A percentile compares a stretch with the other conserved stretches of the same genome.
These are phyloP conservation scores for Nyctalus aviator DNA, from an alignment of 2,797 vertebrate species.

Conservation along the genomic window DNA sequence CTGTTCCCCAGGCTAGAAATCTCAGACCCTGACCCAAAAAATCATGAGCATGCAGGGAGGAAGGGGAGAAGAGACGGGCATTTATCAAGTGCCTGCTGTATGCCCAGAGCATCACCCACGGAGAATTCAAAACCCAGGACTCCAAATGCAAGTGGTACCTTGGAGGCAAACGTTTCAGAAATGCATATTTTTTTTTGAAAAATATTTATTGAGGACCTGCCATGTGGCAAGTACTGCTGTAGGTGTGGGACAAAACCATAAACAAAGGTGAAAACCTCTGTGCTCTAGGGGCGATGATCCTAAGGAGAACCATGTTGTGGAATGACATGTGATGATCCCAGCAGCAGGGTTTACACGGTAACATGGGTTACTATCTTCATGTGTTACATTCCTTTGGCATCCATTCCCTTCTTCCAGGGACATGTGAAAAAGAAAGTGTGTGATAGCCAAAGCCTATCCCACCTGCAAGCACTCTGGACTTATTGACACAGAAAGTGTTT, in stretches of 20 bases:
- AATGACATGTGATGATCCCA: not conserved
- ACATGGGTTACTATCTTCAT: not conserved
- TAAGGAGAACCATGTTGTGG: not conserved
- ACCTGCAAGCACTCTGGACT: not conserved
- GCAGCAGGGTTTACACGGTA: not conserved
- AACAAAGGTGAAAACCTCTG: not conserved
- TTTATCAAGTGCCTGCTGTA: not conserved
- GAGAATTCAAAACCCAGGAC: not conserved
- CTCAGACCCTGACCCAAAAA: not conserved
- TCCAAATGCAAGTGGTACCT: not conserved
- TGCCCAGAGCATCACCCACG: not conserved
- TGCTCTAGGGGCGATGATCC: not conserved
- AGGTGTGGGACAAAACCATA: not conserved
- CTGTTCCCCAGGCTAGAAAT: not conserved
- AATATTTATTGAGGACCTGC: not conserved
- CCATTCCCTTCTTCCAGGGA: not conserved
- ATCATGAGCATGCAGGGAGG: not conserved
- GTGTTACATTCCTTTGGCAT: not conserved
- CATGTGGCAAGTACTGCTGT: not conserved
- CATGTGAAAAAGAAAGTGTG: not conserved
- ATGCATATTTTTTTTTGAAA: not conserved
- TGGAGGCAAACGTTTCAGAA: conserved; percentile 32
- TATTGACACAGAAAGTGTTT: not conserved
- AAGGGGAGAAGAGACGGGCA: not conserved
- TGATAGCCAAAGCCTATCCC: not conserved